Evolutionary conservation across 2,797 vertebrate genomes (phyloP).

Genomic region (Forpus xanthops): DNA sequence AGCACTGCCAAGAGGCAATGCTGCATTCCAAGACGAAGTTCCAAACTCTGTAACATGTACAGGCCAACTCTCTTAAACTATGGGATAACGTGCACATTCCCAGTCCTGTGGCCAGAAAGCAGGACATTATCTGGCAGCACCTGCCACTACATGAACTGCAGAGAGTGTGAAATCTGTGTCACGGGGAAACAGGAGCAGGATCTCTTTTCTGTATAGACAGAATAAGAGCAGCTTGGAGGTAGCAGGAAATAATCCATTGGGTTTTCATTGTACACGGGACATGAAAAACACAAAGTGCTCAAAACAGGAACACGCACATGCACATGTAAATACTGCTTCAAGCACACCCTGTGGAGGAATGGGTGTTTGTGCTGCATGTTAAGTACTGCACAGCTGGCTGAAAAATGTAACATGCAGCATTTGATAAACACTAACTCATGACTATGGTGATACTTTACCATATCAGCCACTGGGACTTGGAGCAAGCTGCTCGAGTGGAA

Average conservation of each 20-base stretch:
- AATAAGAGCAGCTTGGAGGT: neutral
- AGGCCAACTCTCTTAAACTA: neutral
- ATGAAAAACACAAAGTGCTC: neutral
- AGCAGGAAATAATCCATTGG: neutral
- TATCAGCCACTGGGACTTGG: neutral
- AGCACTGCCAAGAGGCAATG: neutral
- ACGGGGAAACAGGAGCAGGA: neutral
- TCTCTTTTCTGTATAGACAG: neutral
- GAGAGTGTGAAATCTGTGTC: neutral
- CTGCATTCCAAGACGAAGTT: neutral
- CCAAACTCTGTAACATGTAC: neutral
- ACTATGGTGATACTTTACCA: neutral
- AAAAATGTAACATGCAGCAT: neutral
- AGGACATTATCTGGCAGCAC: neutral
- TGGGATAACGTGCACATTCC: neutral
- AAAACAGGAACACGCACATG: neutral
- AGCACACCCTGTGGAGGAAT: neutral
- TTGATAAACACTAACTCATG: neutral
- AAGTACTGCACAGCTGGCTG: neutral
- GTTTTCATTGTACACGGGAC: neutral
- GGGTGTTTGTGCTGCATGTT: neutral
- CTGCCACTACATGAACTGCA: neutral
- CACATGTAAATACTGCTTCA: neutral
- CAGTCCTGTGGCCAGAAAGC: neutral
- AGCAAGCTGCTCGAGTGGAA: neutral